phyloP scores from a whole-genome alignment of 2,888 invertebrate species.

The Ceramica pisi region DNA sequence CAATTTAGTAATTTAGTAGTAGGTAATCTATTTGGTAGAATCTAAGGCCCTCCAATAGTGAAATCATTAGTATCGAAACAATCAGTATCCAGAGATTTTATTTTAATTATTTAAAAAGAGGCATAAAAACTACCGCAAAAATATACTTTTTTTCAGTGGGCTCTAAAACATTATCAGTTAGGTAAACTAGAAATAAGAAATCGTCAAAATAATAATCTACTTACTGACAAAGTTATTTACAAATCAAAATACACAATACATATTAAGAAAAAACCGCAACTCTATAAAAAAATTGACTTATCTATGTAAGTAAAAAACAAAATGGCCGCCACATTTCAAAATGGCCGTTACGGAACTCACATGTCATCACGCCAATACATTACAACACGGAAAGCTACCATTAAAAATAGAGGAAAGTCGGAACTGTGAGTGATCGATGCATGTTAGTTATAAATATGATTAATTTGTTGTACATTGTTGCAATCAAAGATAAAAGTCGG shows the following conservation, averaged over 20 bases:
- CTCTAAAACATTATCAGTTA: too few species aligned
- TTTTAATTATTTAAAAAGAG: too few species aligned
- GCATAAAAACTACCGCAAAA: too few species aligned
- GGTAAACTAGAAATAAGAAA: too few species aligned
- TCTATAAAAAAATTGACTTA: neutral
- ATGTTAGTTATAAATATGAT: constrained; percentile 24
- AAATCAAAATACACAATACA: neutral
- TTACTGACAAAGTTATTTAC: too few species aligned
- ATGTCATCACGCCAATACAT: constrained; percentile 35
- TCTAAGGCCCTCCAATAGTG: too few species aligned
- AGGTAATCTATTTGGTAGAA: too few species aligned
- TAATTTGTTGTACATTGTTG: constrained; percentile 26
- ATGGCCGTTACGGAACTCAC: constrained; percentile 28
- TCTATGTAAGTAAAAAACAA: constrained; percentile 15
- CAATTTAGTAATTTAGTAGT: too few species aligned
- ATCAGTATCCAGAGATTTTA: too few species aligned
- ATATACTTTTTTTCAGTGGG: too few species aligned
- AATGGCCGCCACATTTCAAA: constrained; percentile 27
- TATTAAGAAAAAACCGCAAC: neutral
- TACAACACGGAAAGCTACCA: constrained; percentile 32
- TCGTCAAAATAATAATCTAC: too few species aligned
- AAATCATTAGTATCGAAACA: too few species aligned
- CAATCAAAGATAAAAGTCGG: neutral
- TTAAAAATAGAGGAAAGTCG: constrained; percentile 45
- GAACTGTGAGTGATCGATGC: constrained; percentile 38